Percentiles rank a stretch among this genome's conserved stretches.
phyloP scores from a whole-genome alignment of 2,888 invertebrate genomes.

The Dolichomitus sp. region DNA sequence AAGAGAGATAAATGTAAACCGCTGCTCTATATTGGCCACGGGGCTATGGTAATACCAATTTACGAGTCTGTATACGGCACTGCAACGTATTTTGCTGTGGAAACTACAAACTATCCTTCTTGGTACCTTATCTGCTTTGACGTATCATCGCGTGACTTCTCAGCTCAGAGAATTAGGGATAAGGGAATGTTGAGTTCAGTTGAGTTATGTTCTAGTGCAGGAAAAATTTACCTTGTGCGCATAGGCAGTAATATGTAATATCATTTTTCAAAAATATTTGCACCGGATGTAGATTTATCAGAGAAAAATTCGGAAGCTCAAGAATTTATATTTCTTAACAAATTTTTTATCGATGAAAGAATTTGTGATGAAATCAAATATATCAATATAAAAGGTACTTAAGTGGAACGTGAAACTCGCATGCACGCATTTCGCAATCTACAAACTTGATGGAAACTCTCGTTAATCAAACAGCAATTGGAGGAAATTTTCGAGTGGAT shows the following conservation, averaged over 20 bases:
- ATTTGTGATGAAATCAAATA: no score
- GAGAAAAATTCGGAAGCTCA: not conserved
- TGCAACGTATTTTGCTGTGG: not conserved
- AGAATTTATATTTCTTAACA: no score
- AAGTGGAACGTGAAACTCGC: slow-evolving; percentile 35
- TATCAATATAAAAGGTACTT: not conserved
- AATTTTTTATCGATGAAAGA: no score
- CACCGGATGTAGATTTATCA: not conserved
- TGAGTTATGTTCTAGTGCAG: not conserved
- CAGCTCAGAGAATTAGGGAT: slow-evolving; percentile 15
- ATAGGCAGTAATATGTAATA: not conserved
- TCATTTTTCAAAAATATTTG: not conserved
- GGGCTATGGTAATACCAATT: not conserved
- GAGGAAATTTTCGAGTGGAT: slow-evolving; percentile 45
- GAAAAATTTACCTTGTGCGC: not conserved
- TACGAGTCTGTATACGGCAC: not conserved
- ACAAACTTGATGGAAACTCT: slow-evolving; percentile 57
- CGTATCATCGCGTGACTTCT: slow-evolving; percentile 59
- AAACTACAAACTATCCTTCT: slow-evolving; percentile 34
- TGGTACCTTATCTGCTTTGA: slow-evolving; percentile 38
- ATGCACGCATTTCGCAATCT: slow-evolving; percentile 15
- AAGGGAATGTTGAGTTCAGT: slow-evolving; percentile 24
- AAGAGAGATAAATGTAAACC: slow-evolving; percentile 11
- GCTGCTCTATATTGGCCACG: not conserved
- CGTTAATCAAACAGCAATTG: slow-evolving; percentile 64